Conservation (phyloP, 2,797 vertebrate genomes). For the Paguma larvata region DNA sequence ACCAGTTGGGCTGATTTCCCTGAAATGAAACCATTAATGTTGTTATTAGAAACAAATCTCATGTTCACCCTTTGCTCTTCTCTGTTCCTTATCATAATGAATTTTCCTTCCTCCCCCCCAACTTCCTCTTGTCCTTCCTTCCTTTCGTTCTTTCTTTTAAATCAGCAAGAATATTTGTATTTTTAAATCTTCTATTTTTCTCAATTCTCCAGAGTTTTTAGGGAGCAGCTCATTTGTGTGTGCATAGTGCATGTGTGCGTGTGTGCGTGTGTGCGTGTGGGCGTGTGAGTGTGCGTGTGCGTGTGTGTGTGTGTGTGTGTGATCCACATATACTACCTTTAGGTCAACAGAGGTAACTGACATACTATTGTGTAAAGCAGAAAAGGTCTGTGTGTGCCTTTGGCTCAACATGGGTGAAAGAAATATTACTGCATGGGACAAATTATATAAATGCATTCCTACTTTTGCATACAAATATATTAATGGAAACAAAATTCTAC, state of each 20-base stretch:
- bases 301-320: background rate
- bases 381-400: background rate
- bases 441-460: background rate
- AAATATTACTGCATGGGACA: background rate
- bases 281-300: background rate
- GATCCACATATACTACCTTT: background rate
- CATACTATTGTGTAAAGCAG: background rate
- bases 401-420: background rate
- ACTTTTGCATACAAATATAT: constrained; percentile 1
- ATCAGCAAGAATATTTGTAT: background rate
- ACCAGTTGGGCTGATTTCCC: background rate
- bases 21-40: background rate
- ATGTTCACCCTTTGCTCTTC: background rate
- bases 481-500: constrained; percentile 43
- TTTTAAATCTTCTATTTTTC: background rate
- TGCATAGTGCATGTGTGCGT: background rate
- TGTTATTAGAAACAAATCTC: background rate
- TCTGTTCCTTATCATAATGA: background rate
- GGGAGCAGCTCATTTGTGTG: background rate
- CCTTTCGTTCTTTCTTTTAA: background rate
- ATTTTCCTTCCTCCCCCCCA: background rate
- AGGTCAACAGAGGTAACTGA: background rate
- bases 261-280: background rate
- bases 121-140: background rate
- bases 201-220: background rate